These are phyloP conservation scores for Pteromalus puparum DNA, from an alignment of 1,140 invertebrate genomes.

Conservation along the genomic window DNA sequence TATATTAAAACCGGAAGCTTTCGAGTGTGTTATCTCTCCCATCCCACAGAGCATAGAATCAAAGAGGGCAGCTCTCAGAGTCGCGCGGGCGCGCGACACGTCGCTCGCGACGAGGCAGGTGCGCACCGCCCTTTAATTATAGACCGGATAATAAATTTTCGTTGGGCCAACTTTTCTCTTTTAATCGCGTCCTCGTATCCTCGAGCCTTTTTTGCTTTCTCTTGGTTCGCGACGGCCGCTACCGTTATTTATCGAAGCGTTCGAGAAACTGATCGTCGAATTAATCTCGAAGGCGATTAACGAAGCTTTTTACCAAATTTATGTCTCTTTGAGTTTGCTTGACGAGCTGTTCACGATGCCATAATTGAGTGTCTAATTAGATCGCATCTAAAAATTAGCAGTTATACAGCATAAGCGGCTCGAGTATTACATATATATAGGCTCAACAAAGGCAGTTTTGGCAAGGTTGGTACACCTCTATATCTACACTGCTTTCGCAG, in stretches of 20 bases:
- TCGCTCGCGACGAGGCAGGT: slow-evolving; percentile 56
- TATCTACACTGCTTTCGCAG: too few relatives aligned
- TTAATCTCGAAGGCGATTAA: slow-evolving; percentile 40
- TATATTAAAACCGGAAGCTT: slow-evolving; percentile 28
- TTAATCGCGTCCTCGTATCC: slow-evolving; percentile 61
- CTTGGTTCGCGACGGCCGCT: background rate
- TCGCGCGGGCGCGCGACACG: background rate
- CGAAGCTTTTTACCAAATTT: slow-evolving; percentile 30
- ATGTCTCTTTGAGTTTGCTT: slow-evolving; percentile 21
- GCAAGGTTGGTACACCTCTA: too few relatives aligned
- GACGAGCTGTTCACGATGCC: background rate
- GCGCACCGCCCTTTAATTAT: slow-evolving; percentile 68
- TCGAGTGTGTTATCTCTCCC: background rate
- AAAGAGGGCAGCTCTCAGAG: background rate
- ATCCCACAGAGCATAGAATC: background rate
- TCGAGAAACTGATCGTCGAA: slow-evolving; percentile 18
- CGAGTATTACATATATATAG: too few relatives aligned
- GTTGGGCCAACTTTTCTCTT: slow-evolving; percentile 60
- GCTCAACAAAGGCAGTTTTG: too few relatives aligned
- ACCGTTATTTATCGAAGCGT: slow-evolving; percentile 47
- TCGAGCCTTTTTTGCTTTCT: slow-evolving; percentile 22
- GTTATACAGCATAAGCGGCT: too few relatives aligned
- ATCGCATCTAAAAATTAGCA: too few relatives aligned
- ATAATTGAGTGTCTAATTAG: too few relatives aligned
- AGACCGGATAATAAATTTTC: slow-evolving; percentile 68